These are phyloP conservation scores for Oreonectes daqikongensis DNA, from an alignment of 2,797 vertebrate species.

Conservation along the genomic window DNA sequence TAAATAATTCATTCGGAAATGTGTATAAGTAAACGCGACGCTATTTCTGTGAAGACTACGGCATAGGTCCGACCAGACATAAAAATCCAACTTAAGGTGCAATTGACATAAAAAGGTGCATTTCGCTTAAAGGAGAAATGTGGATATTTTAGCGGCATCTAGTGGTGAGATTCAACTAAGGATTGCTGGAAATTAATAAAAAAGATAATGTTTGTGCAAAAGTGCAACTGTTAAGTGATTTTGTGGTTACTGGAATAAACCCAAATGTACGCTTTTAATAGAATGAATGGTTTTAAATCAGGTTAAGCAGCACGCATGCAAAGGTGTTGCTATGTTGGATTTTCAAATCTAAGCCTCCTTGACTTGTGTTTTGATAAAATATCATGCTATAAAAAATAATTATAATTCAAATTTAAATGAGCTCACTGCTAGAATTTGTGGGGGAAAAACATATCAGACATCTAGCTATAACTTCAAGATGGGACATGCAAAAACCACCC, in stretches of 20 bases:
- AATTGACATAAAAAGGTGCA: no score
- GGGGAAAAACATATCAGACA: background rate
- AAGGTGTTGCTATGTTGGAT: background rate
- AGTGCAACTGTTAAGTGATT: slow-evolving; percentile 10
- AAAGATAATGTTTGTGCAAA: background rate
- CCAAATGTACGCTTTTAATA: background rate
- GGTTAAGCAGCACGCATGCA: background rate
- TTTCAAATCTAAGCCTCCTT: background rate
- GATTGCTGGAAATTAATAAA: no score
- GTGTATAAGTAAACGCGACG: no score
- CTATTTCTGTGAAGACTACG: no score
- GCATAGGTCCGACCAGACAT: no score
- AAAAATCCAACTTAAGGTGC: no score
- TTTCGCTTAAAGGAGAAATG: no score
- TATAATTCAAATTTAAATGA: background rate
- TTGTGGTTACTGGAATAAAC: background rate
- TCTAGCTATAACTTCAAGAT: background rate
- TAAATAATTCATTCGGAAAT: no score
- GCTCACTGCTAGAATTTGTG: background rate
- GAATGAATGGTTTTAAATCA: slow-evolving; percentile 5
- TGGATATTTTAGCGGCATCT: no score
- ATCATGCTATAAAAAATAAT: background rate
- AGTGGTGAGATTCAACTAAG: no score
- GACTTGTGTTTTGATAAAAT: background rate
- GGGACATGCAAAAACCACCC: background rate